phyloP scores from a whole-genome alignment of 2,113 vertebrate species.

The Perca schrenkii region DNA sequence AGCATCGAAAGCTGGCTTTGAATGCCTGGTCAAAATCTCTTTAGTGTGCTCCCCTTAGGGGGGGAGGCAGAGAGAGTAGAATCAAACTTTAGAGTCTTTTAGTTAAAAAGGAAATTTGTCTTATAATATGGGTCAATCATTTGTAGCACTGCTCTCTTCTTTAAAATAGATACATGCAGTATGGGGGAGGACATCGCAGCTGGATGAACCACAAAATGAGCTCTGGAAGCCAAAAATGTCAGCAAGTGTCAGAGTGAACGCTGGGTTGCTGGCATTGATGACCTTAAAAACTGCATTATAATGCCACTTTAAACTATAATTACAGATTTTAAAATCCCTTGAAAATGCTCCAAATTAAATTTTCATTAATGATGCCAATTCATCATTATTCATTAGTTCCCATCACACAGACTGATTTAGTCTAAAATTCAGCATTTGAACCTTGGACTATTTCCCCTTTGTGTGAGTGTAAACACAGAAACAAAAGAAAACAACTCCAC shows the following conservation, averaged over 20 bases:
- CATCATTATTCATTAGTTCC: slow-evolving; percentile 8
- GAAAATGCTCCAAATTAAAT: neutral
- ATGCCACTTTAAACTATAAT: slow-evolving; percentile 16
- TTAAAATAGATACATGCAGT: slow-evolving; percentile 17
- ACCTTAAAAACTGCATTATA: neutral
- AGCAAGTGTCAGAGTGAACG: neutral
- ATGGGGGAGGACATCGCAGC: slow-evolving; percentile 3
- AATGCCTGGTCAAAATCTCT: neutral
- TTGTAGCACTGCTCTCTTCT: slow-evolving; percentile 2
- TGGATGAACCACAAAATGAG: slow-evolving; percentile 2
- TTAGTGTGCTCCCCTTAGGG: neutral
- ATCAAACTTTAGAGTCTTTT: neutral
- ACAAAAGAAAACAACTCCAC: neutral
- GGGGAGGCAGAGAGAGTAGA: neutral
- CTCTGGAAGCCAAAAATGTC: slow-evolving; percentile 5
- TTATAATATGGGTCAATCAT: neutral
- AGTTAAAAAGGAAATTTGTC: slow-evolving; percentile 7
- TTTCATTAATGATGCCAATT: neutral
- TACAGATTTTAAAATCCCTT: neutral
- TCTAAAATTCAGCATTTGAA: slow-evolving; percentile 15
- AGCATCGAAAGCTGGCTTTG: too few relatives aligned
- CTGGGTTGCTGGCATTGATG: neutral
- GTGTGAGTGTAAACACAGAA: neutral
- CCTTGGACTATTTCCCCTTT: neutral
- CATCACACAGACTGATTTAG: neutral